Evolutionary conservation across 2,113 vertebrate genomes (phyloP).

Genomic region (Leiothrix lutea): DNA sequence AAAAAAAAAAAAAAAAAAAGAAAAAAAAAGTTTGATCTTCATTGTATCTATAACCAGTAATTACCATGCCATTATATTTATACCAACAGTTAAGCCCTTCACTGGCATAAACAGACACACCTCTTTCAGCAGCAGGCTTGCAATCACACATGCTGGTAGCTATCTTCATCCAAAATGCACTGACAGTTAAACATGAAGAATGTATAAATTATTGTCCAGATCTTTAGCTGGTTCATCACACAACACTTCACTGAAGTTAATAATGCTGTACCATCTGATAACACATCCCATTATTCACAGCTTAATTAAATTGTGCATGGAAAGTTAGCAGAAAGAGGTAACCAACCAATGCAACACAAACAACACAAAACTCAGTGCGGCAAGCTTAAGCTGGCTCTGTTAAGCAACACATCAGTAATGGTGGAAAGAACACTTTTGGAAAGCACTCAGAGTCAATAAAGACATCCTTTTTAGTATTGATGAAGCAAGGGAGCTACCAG

Average conservation of each 20-base stretch:
- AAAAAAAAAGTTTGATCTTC: neutral
- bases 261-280: neutral
- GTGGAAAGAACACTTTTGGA: slow-evolving; percentile 3
- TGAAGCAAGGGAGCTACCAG: neutral
- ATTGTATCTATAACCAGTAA: slow-evolving; percentile 30
- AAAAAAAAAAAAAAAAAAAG: neutral
- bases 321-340: slow-evolving; percentile 22
- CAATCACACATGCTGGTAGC: neutral
- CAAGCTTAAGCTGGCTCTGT: slow-evolving; percentile 30
- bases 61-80: slow-evolving; percentile 28
- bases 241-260: neutral
- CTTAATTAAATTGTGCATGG: neutral
- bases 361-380: neutral
- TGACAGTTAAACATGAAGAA: slow-evolving; percentile 6
- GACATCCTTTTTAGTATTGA: slow-evolving; percentile 1
- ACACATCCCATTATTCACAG: neutral
- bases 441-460: neutral
- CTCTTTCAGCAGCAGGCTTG: neutral
- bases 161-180: neutral
- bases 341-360: neutral
- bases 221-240: neutral
- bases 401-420: neutral
- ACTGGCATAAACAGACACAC: slow-evolving; percentile 30
- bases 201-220: neutral
- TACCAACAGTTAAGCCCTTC: neutral